phyloP scores from a whole-genome alignment of 2,797 vertebrate species.

The Ficedula albicollis region DNA sequence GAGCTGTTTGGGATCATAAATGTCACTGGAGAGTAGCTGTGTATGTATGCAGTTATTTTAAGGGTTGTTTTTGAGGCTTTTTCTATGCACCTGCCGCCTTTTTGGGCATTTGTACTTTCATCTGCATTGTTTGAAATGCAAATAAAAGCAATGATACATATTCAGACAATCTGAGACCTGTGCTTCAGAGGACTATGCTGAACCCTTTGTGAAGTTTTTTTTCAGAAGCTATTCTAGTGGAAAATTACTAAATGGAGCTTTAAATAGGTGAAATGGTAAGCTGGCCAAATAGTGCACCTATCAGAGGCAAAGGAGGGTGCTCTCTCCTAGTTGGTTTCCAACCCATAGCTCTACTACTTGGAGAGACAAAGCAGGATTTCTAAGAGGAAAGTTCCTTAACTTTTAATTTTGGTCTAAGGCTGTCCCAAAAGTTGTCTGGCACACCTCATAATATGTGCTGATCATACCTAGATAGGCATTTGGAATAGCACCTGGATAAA shows the following conservation, averaged over 20 bases:
- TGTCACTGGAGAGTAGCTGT: background rate
- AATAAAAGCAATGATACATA: constrained; percentile 25
- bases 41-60: background rate
- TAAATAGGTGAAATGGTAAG: background rate
- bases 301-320: background rate
- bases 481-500: background rate
- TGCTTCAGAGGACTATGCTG: background rate
- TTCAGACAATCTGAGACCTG: background rate
- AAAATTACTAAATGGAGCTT: constrained; percentile 14
- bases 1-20: constrained; percentile 10
- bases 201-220: background rate
- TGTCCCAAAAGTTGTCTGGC: background rate
- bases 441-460: background rate
- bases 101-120: constrained; percentile 17
- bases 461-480: background rate
- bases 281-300: background rate
- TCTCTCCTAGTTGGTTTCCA: background rate
- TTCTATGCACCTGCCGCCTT: constrained; percentile 28
- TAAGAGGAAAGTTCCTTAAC: background rate
- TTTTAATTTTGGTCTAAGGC: background rate
- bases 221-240: background rate
- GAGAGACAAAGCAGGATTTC: background rate
- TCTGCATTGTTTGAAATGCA: constrained; percentile 37
- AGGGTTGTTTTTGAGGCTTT: background rate
- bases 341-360: background rate